Evolutionary conservation across 2,113 vertebrate species (phyloP).

Genomic region (Petrocephalus zakoni): DNA sequence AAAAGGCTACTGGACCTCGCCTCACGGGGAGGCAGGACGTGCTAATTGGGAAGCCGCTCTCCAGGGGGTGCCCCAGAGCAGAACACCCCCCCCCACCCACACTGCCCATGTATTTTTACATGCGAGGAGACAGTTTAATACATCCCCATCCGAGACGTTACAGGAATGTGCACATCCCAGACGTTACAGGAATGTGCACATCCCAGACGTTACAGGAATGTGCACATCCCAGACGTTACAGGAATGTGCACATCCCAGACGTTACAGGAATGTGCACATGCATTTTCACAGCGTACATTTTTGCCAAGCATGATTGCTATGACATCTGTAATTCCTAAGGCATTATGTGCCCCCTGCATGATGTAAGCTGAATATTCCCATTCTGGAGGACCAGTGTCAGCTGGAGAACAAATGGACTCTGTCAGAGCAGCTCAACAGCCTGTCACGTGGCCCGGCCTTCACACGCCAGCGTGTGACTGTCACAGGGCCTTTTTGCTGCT

Average conservation of each 20-base stretch:
- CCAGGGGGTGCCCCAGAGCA: background rate
- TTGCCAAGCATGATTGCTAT: conserved; percentile 49
- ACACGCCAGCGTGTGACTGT: conserved; percentile 24
- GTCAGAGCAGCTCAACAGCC: conserved; percentile 33
- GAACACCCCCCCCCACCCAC: background rate
- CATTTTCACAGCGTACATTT: conserved; percentile 43
- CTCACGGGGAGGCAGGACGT: conserved; percentile 34
- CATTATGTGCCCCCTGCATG: conserved; percentile 44
- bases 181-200: conserved; percentile 41
- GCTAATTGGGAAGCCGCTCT: background rate
- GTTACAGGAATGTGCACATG: conserved; percentile 49
- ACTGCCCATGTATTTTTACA: background rate
- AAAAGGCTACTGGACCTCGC: conserved; percentile 58
- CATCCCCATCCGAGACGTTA: conserved; percentile 50
- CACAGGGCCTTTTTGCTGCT: conserved; percentile 36
- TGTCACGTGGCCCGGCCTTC: conserved; percentile 33
- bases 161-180: conserved; percentile 45
- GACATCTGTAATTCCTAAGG: conserved; percentile 39
- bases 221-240: conserved; percentile 52
- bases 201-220: conserved; percentile 55
- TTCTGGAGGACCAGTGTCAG: conserved; percentile 33
- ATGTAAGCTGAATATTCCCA: conserved; percentile 39
- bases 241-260: conserved; percentile 42
- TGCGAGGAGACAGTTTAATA: conserved; percentile 11
- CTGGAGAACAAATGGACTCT: conserved; percentile 29